A percentile compares a stretch with the other conserved stretches of the same genome.
These are phyloP conservation scores for Cardiocondyla obscurior DNA, from an alignment of 1,140 invertebrate species.

Conservation along the genomic window DNA sequence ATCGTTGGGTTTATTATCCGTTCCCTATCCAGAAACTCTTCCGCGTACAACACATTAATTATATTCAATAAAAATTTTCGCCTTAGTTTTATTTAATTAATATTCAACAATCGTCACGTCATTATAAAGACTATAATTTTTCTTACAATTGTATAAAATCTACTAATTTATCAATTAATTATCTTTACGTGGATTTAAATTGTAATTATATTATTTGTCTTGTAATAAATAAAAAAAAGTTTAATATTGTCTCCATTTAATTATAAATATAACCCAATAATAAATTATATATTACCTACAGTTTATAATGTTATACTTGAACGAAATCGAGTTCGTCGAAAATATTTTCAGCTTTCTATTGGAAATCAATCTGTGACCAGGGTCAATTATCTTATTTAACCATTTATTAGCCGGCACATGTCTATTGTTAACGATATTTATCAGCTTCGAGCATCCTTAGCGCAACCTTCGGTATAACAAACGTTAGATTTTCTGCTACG, in stretches of 20 bases:
- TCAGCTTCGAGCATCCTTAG: not conserved
- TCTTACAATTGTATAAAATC: not conserved
- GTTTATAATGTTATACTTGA: no score
- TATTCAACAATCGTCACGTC: not conserved
- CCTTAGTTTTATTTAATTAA: not conserved
- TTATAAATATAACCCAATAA: not conserved
- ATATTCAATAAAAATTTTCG: not conserved
- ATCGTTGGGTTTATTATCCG: not conserved
- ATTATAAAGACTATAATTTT: not conserved
- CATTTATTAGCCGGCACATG: not conserved
- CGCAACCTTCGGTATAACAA: not conserved
- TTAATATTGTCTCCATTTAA: no score
- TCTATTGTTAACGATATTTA: slow-evolving; percentile 40
- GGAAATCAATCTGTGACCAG: not conserved
- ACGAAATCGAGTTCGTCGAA: not conserved
- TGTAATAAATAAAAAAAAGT: no score
- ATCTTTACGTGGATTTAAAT: not conserved
- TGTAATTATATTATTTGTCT: not conserved
- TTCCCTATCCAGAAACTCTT: slow-evolving; percentile 5
- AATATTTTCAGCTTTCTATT: not conserved
- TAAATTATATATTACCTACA: no score
- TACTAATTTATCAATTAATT: not conserved
- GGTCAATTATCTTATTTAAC: not conserved
- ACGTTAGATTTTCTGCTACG: not conserved
- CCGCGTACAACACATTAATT: slow-evolving; percentile 39